A percentile compares a stretch with the other conserved stretches of the same genome.
These are phyloP conservation scores for Agapetus fuscipes DNA, from an alignment of 2,888 invertebrate genomes.

Conservation along the genomic window DNA sequence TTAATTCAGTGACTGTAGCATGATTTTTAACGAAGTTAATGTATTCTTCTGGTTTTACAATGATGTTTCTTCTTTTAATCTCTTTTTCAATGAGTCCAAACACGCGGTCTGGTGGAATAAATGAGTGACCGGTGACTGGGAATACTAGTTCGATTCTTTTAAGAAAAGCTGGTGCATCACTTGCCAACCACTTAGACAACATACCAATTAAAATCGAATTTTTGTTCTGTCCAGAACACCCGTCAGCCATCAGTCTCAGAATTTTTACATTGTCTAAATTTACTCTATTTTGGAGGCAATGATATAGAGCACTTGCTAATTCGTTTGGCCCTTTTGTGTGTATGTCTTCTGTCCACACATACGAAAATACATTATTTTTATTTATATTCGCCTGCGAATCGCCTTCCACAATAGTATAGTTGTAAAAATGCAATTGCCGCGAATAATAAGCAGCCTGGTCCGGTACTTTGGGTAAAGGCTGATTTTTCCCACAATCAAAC, in stretches of 20 bases:
- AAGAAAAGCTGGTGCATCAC: slow-evolving; percentile 13
- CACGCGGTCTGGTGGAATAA: slow-evolving; percentile 20
- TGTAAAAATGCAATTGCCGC: too few relatives aligned
- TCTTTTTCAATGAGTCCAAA: slow-evolving; percentile 20
- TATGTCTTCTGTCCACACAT: slow-evolving; percentile 3
- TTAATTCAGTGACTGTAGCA: slow-evolving; percentile 17
- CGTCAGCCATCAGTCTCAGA: slow-evolving; percentile 22
- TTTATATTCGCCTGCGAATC: too few relatives aligned
- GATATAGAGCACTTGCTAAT: slow-evolving; percentile 2
- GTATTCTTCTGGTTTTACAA: slow-evolving; percentile 18
- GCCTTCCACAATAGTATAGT: too few relatives aligned
- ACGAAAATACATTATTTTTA: too few relatives aligned
- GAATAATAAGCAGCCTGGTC: not conserved
- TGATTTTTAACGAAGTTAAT: slow-evolving; percentile 14
- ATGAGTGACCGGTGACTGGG: slow-evolving; percentile 21
- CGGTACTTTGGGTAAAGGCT: not conserved
- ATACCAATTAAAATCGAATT: slow-evolving; percentile 21
- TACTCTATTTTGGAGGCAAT: slow-evolving; percentile 2
- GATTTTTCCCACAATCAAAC: too few relatives aligned
- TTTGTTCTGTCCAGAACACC: slow-evolving; percentile 24
- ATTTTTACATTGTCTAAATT: slow-evolving; percentile 3
- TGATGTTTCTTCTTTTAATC: slow-evolving; percentile 15
- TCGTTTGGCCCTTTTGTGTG: slow-evolving; percentile 2
- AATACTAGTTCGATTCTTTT: slow-evolving; percentile 17
- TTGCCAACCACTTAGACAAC: slow-evolving; percentile 16